These are phyloP conservation scores for Ceraclea dissimilis DNA, from an alignment of 2,888 invertebrate species.

Conservation along the genomic window DNA sequence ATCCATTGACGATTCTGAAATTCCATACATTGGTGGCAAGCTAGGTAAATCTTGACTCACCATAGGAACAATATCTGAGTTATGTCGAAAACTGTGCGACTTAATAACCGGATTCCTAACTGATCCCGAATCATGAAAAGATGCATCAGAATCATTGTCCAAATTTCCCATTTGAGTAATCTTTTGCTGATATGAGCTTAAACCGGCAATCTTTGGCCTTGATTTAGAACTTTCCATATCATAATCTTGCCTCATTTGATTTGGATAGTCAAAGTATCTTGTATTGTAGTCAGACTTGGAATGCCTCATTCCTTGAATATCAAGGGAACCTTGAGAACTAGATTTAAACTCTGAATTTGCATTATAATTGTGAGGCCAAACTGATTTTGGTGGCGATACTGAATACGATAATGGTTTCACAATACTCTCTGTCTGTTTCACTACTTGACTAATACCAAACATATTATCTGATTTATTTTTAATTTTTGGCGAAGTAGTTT, in stretches of 20 bases:
- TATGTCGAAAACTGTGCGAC: constrained; percentile 63
- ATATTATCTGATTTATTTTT: constrained; percentile 19
- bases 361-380: constrained; percentile 41
- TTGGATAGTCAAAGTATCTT: constrained; percentile 21
- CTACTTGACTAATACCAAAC: constrained; percentile 11
- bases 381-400: constrained; percentile 40
- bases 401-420: constrained; percentile 32
- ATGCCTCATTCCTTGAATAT: constrained; percentile 16
- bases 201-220: constrained; percentile 41
- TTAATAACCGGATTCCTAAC: constrained; percentile 57
- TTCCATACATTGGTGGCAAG: constrained; percentile 46
- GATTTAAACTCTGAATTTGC: constrained; percentile 21
- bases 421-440: constrained; percentile 11
- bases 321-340: constrained; percentile 23
- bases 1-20: constrained; percentile 45
- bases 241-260: constrained; percentile 16
- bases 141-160: constrained; percentile 29
- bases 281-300: constrained; percentile 22
- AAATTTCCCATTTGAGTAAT: constrained; percentile 37
- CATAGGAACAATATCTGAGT: constrained; percentile 45
- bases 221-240: constrained; percentile 23
- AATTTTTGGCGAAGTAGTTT: constrained; percentile 29
- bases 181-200: constrained; percentile 49
- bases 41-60: constrained; percentile 45
- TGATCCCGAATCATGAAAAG: constrained; percentile 31